Conservation (phyloP, 2,113 vertebrate genomes). For the Lasiurus cinereus region DNA sequence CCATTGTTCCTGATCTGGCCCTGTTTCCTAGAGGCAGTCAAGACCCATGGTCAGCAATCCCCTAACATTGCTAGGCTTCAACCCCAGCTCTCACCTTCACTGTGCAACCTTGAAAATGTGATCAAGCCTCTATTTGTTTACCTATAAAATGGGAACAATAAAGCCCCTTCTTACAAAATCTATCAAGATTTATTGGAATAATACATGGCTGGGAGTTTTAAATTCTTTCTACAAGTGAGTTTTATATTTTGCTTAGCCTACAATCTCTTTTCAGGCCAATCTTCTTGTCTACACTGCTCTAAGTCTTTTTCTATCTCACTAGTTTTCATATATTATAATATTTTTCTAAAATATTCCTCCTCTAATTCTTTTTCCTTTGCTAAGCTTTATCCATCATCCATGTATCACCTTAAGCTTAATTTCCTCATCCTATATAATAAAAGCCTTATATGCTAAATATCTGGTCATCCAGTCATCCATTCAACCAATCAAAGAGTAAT, state of each 20-base stretch:
- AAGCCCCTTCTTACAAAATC: not conserved
- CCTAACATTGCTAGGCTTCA: too few species aligned
- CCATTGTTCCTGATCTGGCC: not conserved
- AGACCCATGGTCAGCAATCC: rapidly evolving
- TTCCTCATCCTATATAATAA: not conserved
- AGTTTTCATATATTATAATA: not conserved
- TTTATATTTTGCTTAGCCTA: not conserved
- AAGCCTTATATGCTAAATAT: too few species aligned
- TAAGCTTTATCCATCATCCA: not conserved
- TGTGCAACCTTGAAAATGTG: not conserved
- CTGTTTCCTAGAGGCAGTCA: too few species aligned
- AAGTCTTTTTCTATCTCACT: not conserved
- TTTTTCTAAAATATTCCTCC: not conserved
- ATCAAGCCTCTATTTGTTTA: not conserved
- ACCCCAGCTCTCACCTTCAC: not conserved
- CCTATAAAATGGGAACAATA: not conserved
- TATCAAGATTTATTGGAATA: rapidly evolving
- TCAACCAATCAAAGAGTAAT: too few species aligned
- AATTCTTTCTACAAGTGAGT: not conserved
- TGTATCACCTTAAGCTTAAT: not conserved
- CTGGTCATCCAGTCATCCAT: too few species aligned
- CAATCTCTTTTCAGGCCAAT: not conserved
- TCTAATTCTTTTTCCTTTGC: not conserved
- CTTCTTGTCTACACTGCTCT: not conserved
- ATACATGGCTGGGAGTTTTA: rapidly evolving